Conservation (phyloP, 2,888 invertebrate species). For the Brenthis daphne region DNA sequence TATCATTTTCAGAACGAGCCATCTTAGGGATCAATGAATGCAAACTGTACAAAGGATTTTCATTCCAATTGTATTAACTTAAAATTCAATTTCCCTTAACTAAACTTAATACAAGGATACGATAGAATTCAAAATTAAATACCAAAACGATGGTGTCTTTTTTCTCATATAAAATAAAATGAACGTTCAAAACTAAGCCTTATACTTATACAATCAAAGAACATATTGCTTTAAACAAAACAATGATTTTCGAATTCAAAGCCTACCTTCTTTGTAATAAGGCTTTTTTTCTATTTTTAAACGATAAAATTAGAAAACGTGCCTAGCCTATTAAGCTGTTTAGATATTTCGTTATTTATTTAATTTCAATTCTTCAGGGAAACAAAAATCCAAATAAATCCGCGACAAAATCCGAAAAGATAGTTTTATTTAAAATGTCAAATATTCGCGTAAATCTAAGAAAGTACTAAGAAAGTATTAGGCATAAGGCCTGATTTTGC, state of each 20-base stretch:
- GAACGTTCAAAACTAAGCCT: not conserved
- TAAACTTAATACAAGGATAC: not conserved
- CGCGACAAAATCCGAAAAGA: too few species aligned
- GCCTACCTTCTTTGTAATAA: not conserved
- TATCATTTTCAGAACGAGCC: constrained; percentile 15
- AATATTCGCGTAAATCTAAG: too few species aligned
- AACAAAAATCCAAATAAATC: too few species aligned
- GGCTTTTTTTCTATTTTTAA: not conserved
- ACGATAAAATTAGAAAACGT: constrained; percentile 13
- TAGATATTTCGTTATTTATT: constrained; percentile 10
- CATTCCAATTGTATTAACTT: not conserved
- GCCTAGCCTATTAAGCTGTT: constrained; percentile 20
- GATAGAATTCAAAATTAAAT: constrained; percentile 26
- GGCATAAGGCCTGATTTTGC: not conserved
- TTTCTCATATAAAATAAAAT: constrained; percentile 27
- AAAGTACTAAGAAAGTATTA: too few species aligned
- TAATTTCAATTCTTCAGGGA: constrained; percentile 15
- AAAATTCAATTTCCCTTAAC: not conserved
- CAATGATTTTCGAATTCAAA: not conserved
- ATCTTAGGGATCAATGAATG: constrained; percentile 16
- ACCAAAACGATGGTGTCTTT: constrained; percentile 26
- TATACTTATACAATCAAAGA: not conserved
- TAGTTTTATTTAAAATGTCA: too few species aligned
- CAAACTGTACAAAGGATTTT: not conserved
- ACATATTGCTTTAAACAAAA: not conserved